Evolutionary conservation across 1,140 invertebrate species (phyloP).

Genomic region (Drosophila fuyamai): DNA sequence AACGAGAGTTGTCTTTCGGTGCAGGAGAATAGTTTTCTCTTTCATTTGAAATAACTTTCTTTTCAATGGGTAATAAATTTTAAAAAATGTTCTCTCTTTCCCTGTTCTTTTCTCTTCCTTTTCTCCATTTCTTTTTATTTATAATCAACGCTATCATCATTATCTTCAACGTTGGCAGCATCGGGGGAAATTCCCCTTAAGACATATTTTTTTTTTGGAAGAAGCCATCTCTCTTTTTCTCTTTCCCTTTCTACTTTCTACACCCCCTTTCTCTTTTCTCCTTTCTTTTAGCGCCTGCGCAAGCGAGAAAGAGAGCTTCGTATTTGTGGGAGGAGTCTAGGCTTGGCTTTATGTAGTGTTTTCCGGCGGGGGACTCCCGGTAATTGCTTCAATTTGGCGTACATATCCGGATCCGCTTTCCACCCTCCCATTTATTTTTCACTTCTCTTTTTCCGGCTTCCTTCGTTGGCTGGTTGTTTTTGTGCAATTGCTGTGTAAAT

Average conservation of each 20-base stretch:
- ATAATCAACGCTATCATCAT: slow-evolving; percentile 59
- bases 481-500: slow-evolving; percentile 83
- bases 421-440: slow-evolving; percentile 25
- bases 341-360: slow-evolving; percentile 30
- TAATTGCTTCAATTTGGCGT: slow-evolving; percentile 78
- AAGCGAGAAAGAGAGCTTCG: slow-evolving; percentile 26
- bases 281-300: slow-evolving; percentile 46
- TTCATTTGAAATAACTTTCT: slow-evolving; percentile 36
- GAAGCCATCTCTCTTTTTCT: slow-evolving; percentile 50
- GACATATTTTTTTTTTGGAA: slow-evolving; percentile 7
- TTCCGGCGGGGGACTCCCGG: slow-evolving; percentile 52
- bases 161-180: slow-evolving; percentile 10
- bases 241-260: slow-evolving; percentile 11
- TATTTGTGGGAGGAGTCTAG: slow-evolving; percentile 64
- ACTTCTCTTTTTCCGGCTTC: slow-evolving; percentile 19
- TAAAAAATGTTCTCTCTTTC: slow-evolving; percentile 8
- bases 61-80: slow-evolving; percentile 29
- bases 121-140: background rate
- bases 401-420: slow-evolving; percentile 57
- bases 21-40: slow-evolving; percentile 32
- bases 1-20: slow-evolving; percentile 38
- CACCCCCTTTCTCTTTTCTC: background rate
- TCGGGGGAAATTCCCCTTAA: slow-evolving; percentile 13
- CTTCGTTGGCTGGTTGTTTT: slow-evolving; percentile 60
- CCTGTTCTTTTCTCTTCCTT: background rate